Base-by-base conservation (phyloP, 1,140 invertebrate species). In the Drosophila carrolli region DNA sequence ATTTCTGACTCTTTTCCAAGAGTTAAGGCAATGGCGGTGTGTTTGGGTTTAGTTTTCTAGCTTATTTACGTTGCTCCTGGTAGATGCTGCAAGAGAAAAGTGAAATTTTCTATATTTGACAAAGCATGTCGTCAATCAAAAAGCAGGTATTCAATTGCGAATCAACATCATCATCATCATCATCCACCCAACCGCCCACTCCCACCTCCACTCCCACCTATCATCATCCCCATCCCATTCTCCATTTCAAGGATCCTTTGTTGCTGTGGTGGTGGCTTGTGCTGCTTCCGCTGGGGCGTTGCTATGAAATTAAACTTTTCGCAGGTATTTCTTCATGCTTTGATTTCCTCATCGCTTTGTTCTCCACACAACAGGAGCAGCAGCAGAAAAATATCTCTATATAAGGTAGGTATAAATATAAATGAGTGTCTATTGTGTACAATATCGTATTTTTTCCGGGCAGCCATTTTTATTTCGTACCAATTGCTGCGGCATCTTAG, bases 221-320 rank as follows among this genome's bases (percentile, higher is more conserved):
- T 11, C 10, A 7, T 19, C 46, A 11, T 1, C 10, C 16, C 10
- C 37, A 38, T 11, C 37, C 2, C 37, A 9, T 38, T 47, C 10
- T 19, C 1, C 23, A 23, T 4, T 23, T 23, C 10, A 37, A 23
- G 32, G 46, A 27, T 75, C 66, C 71, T 68, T 78, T 75, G 78
- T 61, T 61, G 65, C 44, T 3, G 61, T 57, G 57, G 59, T 66
- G 48, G 60, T 54, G 62, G 65, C 62, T 78, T 54, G 57, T 63
- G 62, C 68, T 81, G 82, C 75, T 68, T 80, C 63, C 81, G 76
- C 68, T 80, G 47, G 89, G 89, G 89, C 82, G 89, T 91, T 91
- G 89, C 89, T 90, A 91, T 86, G 89, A 91, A 91, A 90, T 91
- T 89, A 86, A 91, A 91, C 84, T 91, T 91, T 88, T 89, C 82